These are phyloP conservation scores for Dascyllus trimaculatus DNA, from an alignment of 2,113 vertebrate species.

Conservation along the genomic window DNA sequence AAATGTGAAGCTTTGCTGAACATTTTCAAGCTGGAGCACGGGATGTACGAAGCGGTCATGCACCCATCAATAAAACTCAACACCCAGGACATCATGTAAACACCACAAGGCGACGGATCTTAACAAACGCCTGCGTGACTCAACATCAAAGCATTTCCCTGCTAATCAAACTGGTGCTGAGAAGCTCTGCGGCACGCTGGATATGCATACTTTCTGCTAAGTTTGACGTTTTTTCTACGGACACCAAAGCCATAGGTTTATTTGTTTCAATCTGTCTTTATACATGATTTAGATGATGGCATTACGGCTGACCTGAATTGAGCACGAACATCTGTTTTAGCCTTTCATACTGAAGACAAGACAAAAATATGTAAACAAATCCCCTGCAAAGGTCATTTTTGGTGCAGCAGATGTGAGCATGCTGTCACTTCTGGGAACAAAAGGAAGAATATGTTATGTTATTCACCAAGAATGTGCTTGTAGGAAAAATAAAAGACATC, in stretches of 20 bases:
- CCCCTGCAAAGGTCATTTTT: too few relatives aligned
- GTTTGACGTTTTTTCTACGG: slow-evolving; percentile 11
- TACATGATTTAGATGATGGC: too few relatives aligned
- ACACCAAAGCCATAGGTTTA: background rate
- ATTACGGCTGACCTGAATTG: too few relatives aligned
- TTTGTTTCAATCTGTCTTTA: slow-evolving; percentile 4
- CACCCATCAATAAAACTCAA: slow-evolving; percentile 51
- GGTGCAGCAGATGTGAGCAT: too few relatives aligned
- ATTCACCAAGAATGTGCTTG: too few relatives aligned
- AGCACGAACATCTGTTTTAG: too few relatives aligned
- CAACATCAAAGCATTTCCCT: slow-evolving; percentile 47
- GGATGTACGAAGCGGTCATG: slow-evolving; percentile 19
- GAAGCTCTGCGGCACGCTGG: slow-evolving; percentile 19
- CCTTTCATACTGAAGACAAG: too few relatives aligned
- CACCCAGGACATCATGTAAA: slow-evolving; percentile 57
- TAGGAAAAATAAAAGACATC: too few relatives aligned
- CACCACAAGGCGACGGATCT: slow-evolving; percentile 21
- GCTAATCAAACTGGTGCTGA: slow-evolving; percentile 29
- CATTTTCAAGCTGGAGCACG: slow-evolving; percentile 30
- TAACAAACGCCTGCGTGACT: slow-evolving; percentile 45
- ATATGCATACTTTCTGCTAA: background rate
- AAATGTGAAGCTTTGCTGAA: slow-evolving; percentile 14
- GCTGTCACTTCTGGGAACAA: too few relatives aligned
- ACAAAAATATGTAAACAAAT: too few relatives aligned
- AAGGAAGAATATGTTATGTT: too few relatives aligned